A percentile compares a stretch with the other conserved stretches of the same genome.
Evolutionary conservation across 2,888 invertebrate species (phyloP).

Genomic region (Lampropteryx suffumata): DNA sequence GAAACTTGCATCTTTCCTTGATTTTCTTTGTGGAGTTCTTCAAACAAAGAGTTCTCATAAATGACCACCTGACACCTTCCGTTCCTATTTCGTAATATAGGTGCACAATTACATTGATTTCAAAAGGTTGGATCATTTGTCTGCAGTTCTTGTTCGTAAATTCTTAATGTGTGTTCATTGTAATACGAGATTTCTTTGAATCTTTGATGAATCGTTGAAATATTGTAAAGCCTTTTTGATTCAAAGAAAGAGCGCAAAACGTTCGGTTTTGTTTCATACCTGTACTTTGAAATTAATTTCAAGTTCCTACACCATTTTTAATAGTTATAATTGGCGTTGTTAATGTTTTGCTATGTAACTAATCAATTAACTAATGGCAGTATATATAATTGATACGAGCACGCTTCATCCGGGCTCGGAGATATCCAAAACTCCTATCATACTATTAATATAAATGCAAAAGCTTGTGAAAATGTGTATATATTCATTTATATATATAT

Average conservation of each 20-base stretch:
- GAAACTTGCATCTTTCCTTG: too few relatives aligned
- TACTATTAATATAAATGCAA: background rate
- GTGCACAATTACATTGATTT: constrained; percentile 44
- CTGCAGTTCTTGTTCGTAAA: constrained; percentile 32
- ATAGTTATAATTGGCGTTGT: constrained; percentile 29
- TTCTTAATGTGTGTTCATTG: background rate
- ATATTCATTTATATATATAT: too few relatives aligned
- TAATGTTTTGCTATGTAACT: constrained; percentile 30
- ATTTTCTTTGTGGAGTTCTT: too few relatives aligned
- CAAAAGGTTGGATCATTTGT: constrained; percentile 47
- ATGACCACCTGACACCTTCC: constrained; percentile 19
- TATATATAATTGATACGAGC: constrained; percentile 28
- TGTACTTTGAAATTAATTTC: too few relatives aligned
- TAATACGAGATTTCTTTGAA: background rate
- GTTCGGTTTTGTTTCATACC: too few relatives aligned
- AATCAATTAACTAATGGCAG: constrained; percentile 32
- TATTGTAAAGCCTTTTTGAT: too few relatives aligned
- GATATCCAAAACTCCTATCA: background rate
- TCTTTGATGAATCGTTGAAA: too few relatives aligned
- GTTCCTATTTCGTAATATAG: constrained; percentile 40
- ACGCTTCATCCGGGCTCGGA: constrained; percentile 5
- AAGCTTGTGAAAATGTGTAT: background rate
- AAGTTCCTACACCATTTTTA: too few relatives aligned
- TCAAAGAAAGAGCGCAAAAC: too few relatives aligned
- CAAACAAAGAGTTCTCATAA: too few relatives aligned